Evolutionary conservation across 2,113 vertebrate genomes (phyloP).

Genomic region (Pseudorectes ferrugineus): DNA sequence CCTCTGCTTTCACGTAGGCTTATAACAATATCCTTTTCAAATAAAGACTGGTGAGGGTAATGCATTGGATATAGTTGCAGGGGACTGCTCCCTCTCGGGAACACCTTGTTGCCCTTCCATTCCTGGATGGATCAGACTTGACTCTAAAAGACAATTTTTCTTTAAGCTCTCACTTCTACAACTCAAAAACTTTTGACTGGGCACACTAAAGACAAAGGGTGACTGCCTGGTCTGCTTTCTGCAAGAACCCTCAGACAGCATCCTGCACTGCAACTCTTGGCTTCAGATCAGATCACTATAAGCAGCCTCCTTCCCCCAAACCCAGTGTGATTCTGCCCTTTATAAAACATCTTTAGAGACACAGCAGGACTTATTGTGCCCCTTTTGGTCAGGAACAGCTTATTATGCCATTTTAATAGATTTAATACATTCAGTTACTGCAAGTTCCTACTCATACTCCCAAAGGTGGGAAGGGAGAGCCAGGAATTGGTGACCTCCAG

Average conservation of each 20-base stretch:
- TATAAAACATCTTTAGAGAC: background rate
- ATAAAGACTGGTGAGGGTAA: background rate
- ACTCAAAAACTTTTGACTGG: background rate
- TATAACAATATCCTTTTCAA: background rate
- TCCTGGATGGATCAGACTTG: background rate
- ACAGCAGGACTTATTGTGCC: background rate
- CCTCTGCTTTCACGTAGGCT: background rate
- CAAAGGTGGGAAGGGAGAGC: background rate
- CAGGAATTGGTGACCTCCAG: background rate
- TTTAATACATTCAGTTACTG: background rate
- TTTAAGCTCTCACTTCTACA: background rate
- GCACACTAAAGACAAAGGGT: background rate
- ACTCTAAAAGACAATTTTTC: background rate
- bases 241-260: background rate
- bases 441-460: background rate
- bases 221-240: background rate
- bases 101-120: background rate
- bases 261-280: background rate
- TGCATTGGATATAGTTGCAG: background rate
- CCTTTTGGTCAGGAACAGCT: background rate
- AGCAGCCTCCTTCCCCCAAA: background rate
- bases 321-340: background rate
- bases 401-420: background rate
- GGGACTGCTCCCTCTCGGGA: background rate
- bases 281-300: background rate